Evolutionary conservation across 2,888 invertebrate species (phyloP).

Genomic region (Tetranychus piercei): DNA sequence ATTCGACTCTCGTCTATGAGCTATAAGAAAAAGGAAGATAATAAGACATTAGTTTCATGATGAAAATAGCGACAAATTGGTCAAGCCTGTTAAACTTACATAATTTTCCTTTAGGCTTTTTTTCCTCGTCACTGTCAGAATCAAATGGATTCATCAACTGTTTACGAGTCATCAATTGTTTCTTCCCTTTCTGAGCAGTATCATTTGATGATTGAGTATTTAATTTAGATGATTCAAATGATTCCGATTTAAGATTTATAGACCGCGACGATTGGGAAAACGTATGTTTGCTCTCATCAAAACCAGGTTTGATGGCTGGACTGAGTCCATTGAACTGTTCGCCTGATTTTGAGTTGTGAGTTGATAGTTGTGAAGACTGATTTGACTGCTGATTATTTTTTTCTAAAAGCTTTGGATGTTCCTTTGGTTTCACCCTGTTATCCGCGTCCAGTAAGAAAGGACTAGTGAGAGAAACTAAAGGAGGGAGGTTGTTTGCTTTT

Average conservation of each 20-base stretch:
- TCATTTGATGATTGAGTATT: neutral
- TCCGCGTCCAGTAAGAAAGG: neutral
- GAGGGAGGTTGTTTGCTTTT: neutral
- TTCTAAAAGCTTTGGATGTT: neutral
- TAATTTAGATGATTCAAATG: neutral
- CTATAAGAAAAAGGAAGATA: neutral
- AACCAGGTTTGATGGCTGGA: neutral
- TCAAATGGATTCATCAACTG: constrained; percentile 74
- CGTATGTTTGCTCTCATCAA: neutral
- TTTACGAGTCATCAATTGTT: constrained; percentile 55
- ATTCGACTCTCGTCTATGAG: neutral
- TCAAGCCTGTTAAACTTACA: neutral
- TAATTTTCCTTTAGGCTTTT: constrained; percentile 29
- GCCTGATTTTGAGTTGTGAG: neutral
- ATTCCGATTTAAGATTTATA: neutral
- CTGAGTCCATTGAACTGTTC: neutral
- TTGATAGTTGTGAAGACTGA: neutral
- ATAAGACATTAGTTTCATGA: neutral
- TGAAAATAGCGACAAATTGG: no score
- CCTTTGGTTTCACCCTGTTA: neutral
- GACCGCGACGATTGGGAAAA: neutral
- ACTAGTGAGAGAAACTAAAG: neutral
- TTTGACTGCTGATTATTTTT: neutral
- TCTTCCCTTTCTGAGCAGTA: constrained; percentile 11
- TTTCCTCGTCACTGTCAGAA: constrained; percentile 55